A percentile compares a stretch with the other conserved stretches of the same genome.
phyloP scores from a whole-genome alignment of 2,113 vertebrate genomes.

The Apteryx mantelli region DNA sequence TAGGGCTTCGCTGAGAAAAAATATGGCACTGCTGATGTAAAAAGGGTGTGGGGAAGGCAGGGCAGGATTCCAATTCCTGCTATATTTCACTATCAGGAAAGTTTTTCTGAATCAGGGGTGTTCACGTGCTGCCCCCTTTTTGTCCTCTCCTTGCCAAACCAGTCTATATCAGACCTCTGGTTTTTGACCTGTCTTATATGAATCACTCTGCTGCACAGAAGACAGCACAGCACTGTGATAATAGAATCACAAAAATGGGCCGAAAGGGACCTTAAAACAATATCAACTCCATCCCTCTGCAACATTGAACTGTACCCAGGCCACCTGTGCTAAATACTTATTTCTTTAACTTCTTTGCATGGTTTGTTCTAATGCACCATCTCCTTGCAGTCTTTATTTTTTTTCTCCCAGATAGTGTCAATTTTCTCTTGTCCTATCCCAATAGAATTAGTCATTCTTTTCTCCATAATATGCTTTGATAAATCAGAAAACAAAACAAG shows the following conservation, averaged over 20 bases:
- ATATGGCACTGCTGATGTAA: neutral
- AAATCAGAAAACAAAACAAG: neutral
- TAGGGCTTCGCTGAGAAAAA: neutral
- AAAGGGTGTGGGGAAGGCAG: accelerated
- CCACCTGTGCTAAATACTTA: neutral
- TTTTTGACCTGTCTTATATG: neutral
- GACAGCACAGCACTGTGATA: neutral
- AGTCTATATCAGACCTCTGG: neutral
- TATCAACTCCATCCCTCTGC: neutral
- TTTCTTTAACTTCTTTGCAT: neutral
- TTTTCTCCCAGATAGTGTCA: neutral
- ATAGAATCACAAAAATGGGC: neutral
- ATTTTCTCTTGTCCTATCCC: neutral
- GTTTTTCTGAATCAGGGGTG: neutral
- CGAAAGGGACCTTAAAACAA: neutral
- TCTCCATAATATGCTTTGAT: neutral
- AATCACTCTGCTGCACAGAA: neutral
- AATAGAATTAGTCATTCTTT: neutral
- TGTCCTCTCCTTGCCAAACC: neutral
- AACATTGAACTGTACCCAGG: neutral
- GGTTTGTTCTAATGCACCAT: neutral
- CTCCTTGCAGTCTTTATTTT: neutral
- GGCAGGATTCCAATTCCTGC: neutral
- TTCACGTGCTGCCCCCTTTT: neutral
- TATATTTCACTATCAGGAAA: neutral